These are phyloP conservation scores for Zele albiditarsus DNA, from an alignment of 2,888 invertebrate genomes.

Conservation along the genomic window DNA sequence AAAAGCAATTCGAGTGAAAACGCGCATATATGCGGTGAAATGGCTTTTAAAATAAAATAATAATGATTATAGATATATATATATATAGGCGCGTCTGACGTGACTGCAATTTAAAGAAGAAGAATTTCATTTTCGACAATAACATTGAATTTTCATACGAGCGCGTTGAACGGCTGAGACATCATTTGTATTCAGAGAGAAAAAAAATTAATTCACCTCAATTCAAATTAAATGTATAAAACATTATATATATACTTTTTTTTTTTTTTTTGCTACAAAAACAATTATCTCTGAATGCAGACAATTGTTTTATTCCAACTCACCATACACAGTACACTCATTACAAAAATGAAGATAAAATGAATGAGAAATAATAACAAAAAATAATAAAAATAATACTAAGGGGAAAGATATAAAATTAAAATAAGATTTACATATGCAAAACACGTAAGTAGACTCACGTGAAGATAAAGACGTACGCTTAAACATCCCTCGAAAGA, in stretches of 20 bases:
- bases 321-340: slow-evolving; percentile 24
- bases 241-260: not conserved
- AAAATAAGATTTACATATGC: slow-evolving; percentile 27
- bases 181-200: slow-evolving; percentile 1
- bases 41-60: not conserved
- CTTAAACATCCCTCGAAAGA: slow-evolving; percentile 16
- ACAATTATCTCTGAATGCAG: slow-evolving; percentile 16
- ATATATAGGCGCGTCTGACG: slow-evolving; percentile 17
- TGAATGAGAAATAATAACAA: not conserved
- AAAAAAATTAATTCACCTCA: slow-evolving; percentile 1
- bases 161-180: not conserved
- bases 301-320: slow-evolving; percentile 19
- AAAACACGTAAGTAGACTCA: slow-evolving; percentile 32
- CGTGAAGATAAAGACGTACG: slow-evolving; percentile 22
- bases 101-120: slow-evolving; percentile 20
- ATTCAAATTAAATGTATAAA: not conserved
- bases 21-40: not conserved
- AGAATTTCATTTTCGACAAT: slow-evolving; percentile 20
- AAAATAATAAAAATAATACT: slow-evolving; percentile 14
- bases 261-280: not conserved
- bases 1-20: not conserved
- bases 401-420: not conserved
- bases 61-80: slow-evolving; percentile 8
- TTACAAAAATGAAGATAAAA: slow-evolving; percentile 13
- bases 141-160: not conserved